Conservation (phyloP, 2,888 invertebrate genomes). For the Lasioglossum leucozonium region DNA sequence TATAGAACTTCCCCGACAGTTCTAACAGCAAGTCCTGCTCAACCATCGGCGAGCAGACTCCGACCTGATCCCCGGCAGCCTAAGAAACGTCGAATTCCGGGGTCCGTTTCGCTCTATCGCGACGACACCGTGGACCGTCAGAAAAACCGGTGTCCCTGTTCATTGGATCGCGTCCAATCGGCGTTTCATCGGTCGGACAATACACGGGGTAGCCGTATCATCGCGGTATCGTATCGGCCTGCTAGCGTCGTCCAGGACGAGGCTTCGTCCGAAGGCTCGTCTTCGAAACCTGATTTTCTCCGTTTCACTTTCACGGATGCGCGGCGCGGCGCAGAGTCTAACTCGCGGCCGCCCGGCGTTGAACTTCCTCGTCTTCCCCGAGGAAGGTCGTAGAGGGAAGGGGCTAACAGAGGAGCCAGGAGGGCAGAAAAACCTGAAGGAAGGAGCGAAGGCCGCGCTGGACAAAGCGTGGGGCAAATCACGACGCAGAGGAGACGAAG, state of each 20-base stretch:
- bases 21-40: not conserved
- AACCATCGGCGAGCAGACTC: not conserved
- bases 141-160: constrained; percentile 15
- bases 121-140: not conserved
- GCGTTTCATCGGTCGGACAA: constrained; percentile 38
- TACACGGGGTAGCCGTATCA: constrained; percentile 19
- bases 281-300: constrained; percentile 77
- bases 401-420: not conserved
- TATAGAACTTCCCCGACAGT: not conserved
- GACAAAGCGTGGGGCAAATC: not conserved
- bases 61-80: not conserved
- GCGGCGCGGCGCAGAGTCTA: constrained; percentile 24
- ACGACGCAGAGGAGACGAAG: not conserved
- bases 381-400: not conserved
- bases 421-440: not conserved
- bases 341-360: constrained; percentile 50
- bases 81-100: constrained; percentile 3
- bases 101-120: not conserved
- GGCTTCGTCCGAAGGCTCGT: constrained; percentile 69
- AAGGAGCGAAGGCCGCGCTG: not conserved
- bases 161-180: constrained; percentile 31
- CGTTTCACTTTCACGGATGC: constrained; percentile 76
- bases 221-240: constrained; percentile 43
- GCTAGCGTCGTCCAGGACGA: constrained; percentile 46
- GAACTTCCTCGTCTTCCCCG: constrained; percentile 64